These are phyloP conservation scores for Ganaspis brasiliensis DNA, from an alignment of 2,888 invertebrate genomes.

Conservation along the genomic window DNA sequence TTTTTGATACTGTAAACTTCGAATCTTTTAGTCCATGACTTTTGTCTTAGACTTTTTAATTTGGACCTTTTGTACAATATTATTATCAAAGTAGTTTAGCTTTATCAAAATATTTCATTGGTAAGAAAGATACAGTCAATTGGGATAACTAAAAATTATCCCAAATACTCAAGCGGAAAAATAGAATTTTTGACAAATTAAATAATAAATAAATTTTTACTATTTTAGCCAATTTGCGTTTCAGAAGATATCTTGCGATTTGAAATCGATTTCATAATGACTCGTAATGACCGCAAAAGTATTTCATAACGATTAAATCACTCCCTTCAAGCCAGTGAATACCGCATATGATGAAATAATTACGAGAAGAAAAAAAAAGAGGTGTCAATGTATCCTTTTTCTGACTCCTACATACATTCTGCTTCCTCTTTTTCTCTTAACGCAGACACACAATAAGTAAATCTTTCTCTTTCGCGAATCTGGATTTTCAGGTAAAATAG, in stretches of 20 bases:
- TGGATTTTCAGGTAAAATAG: slow-evolving; percentile 18
- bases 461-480: slow-evolving; percentile 10
- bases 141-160: too few relatives aligned
- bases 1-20: too few relatives aligned
- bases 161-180: too few relatives aligned
- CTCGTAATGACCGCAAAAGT: slow-evolving; percentile 7
- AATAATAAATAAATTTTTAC: too few relatives aligned
- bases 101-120: too few relatives aligned
- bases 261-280: slow-evolving; percentile 10
- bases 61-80: too few relatives aligned
- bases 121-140: too few relatives aligned
- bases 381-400: slow-evolving; percentile 25
- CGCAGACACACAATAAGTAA: slow-evolving; percentile 8
- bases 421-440: slow-evolving; percentile 18
- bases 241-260: not conserved
- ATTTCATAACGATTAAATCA: slow-evolving; percentile 23
- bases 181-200: too few relatives aligned
- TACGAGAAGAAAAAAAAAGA: slow-evolving; percentile 16
- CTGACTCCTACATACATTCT: slow-evolving; percentile 26
- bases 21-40: too few relatives aligned
- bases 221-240: too few relatives aligned
- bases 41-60: too few relatives aligned
- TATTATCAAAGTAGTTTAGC: too few relatives aligned
- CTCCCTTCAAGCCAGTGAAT: not conserved
- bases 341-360: slow-evolving; percentile 30